These are phyloP conservation scores for Diogma glabrata DNA, from an alignment of 2,888 invertebrate species.

Conservation along the genomic window DNA sequence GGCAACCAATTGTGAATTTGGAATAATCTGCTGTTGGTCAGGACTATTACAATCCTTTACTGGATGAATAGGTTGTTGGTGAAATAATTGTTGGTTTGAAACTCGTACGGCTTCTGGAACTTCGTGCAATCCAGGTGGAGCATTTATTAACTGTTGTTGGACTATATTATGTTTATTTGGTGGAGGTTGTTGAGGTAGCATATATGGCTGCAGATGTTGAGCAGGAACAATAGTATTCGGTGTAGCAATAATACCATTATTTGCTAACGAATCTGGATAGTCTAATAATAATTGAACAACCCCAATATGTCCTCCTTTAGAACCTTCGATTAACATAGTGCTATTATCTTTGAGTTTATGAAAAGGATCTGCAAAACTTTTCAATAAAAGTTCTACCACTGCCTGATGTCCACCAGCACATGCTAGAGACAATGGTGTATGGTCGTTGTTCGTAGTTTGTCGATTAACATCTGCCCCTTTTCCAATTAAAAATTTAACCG, in stretches of 20 bases:
- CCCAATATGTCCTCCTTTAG: slow-evolving; percentile 93
- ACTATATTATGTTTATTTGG: slow-evolving; percentile 25
- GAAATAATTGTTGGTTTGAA: slow-evolving; percentile 39
- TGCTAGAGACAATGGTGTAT: slow-evolving; percentile 91
- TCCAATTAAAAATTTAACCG: slow-evolving; percentile 88
- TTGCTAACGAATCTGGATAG: slow-evolving; percentile 78
- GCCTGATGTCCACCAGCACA: slow-evolving; percentile 92
- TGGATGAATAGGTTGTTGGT: slow-evolving; percentile 31
- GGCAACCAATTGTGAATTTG: slow-evolving; percentile 20
- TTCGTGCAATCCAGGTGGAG: slow-evolving; percentile 43
- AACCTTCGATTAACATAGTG: slow-evolving; percentile 96
- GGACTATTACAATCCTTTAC: slow-evolving; percentile 28
- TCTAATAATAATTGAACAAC: slow-evolving; percentile 92
- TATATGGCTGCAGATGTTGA: slow-evolving; percentile 23
- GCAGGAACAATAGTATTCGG: slow-evolving; percentile 26
- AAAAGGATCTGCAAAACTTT: slow-evolving; percentile 87
- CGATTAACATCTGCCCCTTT: slow-evolving; percentile 79
- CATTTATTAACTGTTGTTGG: slow-evolving; percentile 33
- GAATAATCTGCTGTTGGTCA: slow-evolving; percentile 23
- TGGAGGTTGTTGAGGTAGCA: slow-evolving; percentile 18
- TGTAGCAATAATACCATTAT: slow-evolving; percentile 37
- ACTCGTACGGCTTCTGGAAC: slow-evolving; percentile 47
- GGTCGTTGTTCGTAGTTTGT: slow-evolving; percentile 89
- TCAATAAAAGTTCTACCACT: slow-evolving; percentile 84
- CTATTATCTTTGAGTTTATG: slow-evolving; percentile 97